phyloP scores from a whole-genome alignment of 53 echinoderm and acorn worm genomes.

The Patiria pectinifera region DNA sequence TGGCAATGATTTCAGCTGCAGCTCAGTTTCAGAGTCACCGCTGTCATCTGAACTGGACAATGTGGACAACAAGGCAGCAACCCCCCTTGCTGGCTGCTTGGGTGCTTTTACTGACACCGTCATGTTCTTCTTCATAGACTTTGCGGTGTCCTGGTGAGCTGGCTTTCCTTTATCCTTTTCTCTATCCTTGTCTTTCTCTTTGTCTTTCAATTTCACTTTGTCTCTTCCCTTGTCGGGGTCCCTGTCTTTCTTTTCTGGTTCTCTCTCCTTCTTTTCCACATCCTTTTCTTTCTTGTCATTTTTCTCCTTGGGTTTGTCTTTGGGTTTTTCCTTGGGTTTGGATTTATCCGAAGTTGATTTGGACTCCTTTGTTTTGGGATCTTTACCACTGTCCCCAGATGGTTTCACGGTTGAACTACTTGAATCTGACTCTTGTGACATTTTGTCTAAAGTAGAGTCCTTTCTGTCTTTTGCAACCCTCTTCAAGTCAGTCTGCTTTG shows the following conservation, averaged over 20 bases:
- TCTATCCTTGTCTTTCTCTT: conserved; percentile 56
- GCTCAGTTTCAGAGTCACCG: conserved; percentile 83
- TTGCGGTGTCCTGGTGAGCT: conserved; percentile 31
- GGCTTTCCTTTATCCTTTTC: conserved; percentile 58
- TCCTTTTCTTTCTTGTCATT: conserved; percentile 14
- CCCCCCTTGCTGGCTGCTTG: conserved; percentile 72
- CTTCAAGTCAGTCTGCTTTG: conserved; percentile 34
- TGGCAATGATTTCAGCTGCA: conserved; percentile 59
- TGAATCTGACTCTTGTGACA: conserved; percentile 14
- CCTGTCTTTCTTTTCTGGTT: conserved; percentile 50
- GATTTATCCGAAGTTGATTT: conserved; percentile 28
- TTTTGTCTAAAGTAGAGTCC: conserved; percentile 20
- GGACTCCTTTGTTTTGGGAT: conserved; percentile 21
- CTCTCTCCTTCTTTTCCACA: conserved; percentile 29
- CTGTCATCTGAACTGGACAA: conserved; percentile 74
- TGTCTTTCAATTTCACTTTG: conserved; percentile 23
- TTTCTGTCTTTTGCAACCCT: conserved; percentile 36
- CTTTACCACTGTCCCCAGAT: neutral
- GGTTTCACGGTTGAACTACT: conserved; percentile 28
- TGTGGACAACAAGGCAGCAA: conserved; percentile 76
- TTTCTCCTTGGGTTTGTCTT: conserved; percentile 61
- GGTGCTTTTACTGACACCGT: conserved; percentile 5
- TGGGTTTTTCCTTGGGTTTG: conserved; percentile 69
- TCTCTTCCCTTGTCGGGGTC: conserved; percentile 61
- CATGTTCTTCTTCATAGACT: conserved; percentile 29